Evolutionary conservation across 2,113 vertebrate species (phyloP).

Genomic region (Nerophis ophidion): DNA sequence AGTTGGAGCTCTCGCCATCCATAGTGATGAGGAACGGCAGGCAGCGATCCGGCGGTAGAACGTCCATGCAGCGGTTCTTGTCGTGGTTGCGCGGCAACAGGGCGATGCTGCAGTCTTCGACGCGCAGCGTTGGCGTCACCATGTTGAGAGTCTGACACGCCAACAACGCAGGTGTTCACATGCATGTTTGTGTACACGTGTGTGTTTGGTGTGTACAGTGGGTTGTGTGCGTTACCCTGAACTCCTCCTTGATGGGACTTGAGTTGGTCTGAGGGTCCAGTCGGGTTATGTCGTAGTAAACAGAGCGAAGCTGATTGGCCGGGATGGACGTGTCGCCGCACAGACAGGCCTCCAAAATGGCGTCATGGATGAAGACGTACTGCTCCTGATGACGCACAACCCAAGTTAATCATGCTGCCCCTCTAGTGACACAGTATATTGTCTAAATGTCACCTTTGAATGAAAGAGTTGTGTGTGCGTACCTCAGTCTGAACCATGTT

Average conservation of each 20-base stretch:
- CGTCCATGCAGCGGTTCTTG: slow-evolving; percentile 95
- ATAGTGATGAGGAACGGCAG: slow-evolving; percentile 96
- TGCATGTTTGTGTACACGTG: neutral
- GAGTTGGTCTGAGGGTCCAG: slow-evolving; percentile 97
- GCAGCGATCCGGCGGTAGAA: slow-evolving; percentile 91
- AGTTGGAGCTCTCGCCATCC: slow-evolving; percentile 95
- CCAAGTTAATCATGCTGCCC: too few relatives aligned
- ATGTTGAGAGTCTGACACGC: slow-evolving; percentile 86
- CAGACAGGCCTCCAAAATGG: slow-evolving; percentile 96
- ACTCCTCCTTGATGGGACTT: slow-evolving; percentile 97
- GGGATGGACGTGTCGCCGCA: slow-evolving; percentile 92
- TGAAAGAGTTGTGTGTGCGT: slow-evolving; percentile 19
- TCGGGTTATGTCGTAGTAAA: slow-evolving; percentile 97
- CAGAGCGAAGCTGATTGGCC: slow-evolving; percentile 89
- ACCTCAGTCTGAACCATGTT: slow-evolving; percentile 99
- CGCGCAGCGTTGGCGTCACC: slow-evolving; percentile 90
- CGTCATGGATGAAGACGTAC: slow-evolving; percentile 97
- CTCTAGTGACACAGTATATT: too few relatives aligned
- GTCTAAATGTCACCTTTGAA: neutral
- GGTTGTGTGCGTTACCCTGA: slow-evolving; percentile 73
- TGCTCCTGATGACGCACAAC: slow-evolving; percentile 77
- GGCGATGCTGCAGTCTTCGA: slow-evolving; percentile 95
- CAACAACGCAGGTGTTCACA: neutral
- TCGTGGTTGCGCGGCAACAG: slow-evolving; percentile 90
- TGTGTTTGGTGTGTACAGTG: too few relatives aligned